Percentiles rank a stretch among this genome's conserved stretches.
These are phyloP conservation scores for Atractosteus spatula DNA, from an alignment of 2,113 vertebrate species.

Conservation along the genomic window DNA sequence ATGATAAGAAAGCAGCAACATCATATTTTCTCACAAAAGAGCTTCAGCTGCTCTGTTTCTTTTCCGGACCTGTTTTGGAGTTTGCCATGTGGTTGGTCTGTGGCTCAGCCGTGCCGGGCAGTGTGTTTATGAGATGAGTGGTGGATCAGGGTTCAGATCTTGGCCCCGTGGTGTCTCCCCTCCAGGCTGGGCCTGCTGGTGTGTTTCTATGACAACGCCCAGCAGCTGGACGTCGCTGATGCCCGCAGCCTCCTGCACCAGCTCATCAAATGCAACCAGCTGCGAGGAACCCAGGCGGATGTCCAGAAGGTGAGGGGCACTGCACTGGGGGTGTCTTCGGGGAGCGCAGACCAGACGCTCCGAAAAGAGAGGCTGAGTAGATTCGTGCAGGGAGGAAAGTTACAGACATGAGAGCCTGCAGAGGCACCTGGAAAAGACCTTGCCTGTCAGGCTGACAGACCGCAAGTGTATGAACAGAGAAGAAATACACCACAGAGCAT, in stretches of 20 bases:
- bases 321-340: background rate
- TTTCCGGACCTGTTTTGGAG: too few species aligned
- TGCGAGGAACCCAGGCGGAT: conserved; percentile 59
- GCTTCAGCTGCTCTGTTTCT: too few species aligned
- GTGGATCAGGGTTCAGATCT: too few species aligned
- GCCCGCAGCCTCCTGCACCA: conserved; percentile 73
- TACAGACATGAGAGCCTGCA: too few species aligned
- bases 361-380: too few species aligned
- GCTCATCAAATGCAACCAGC: conserved; percentile 74
- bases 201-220: conserved; percentile 70
- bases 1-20: background rate
- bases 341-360: background rate
- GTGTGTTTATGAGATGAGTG: background rate
- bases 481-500: too few species aligned
- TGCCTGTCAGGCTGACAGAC: too few species aligned
- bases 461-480: too few species aligned
- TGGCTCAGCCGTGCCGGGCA: background rate
- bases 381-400: too few species aligned
- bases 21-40: background rate
- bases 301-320: conserved; percentile 64
- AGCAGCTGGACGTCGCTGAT: conserved; percentile 55
- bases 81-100: too few species aligned
- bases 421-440: too few species aligned
- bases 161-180: background rate
- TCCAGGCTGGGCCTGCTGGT: conserved; percentile 70